Evolutionary conservation across 2,888 invertebrate genomes (phyloP), one percentile per base, ranked within the genome.

Genomic region (Tipula confusa): DNA sequence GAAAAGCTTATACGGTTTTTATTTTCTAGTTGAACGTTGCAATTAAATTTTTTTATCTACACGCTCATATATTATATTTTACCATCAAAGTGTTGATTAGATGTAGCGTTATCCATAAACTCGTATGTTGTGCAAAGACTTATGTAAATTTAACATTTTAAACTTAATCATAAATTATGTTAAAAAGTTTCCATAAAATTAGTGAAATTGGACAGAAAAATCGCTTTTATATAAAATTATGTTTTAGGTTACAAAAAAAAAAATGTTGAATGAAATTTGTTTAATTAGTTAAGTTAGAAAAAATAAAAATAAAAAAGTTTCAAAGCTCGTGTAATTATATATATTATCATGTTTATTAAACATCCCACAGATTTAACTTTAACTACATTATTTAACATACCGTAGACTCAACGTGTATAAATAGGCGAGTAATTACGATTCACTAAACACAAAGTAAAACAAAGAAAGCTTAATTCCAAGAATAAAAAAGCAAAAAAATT

Each of bases 71-170:
- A 24, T 64, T 64, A 36, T 43, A n/a, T n/a, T 43, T 15, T 15
- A 64, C 24, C 64, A 64, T 64, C 64, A 64, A 64, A 64, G 64
- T 64, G 64, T 24, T 64, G 24, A 64, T 64, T 64, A 64, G 64
- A 64, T 64, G 24, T 64, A 64, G 64, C 24, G 64, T 64, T 64
- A 7, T 64, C 2, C 24, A 9, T 24, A 24, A 6, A 33, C n/a
- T 1, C 11, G 33, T 33, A 33, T 33, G 4, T 64, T 43, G 24
- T 2, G 64, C n/a, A n/a, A 43, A 43, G n/a, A n/a, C 43, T 43
- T 64, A 64, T 64, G 64, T 64, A 64, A 64, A 64, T 64, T n/a
- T n/a, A n/a, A 24, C 24, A 24, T 64, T 24, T 24, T 24, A 64
- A 24, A 24, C 64, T 64, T 64, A 64, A 64, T 64, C 64, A 64